Evolutionary conservation across 2,797 vertebrate species (phyloP), one percentile per base, ranked within the genome.

Genomic region (Phoebastria nigripes): DNA sequence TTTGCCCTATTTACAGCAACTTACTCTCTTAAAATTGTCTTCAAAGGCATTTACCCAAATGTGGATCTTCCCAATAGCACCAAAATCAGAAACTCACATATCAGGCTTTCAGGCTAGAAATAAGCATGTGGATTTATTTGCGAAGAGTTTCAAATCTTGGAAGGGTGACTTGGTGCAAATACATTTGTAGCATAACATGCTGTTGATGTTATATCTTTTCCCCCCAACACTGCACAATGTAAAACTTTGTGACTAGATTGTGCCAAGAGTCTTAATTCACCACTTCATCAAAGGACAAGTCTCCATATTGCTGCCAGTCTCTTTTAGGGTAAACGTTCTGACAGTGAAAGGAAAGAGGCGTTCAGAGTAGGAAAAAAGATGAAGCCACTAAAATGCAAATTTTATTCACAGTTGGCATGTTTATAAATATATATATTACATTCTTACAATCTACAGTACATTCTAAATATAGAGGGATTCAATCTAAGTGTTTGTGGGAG

Each of bases 361-460:
- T 95, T 91, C 61, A 72, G 94, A 96, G 89, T 13, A 94, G 92
- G 86, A 73, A 89, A 92, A 96, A 97, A 95, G 89, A 86, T 89
- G 65, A 95, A 97, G 96, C 89, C 74, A 28, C 95, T 76, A 94
- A 97, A 96, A 95, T 95, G 97, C 96, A 97, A 97, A 97, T 96
- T 97, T 97, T 97, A 97, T 98, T 98, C 97, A 97, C 97, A 97
- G 94, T 88, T 66, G 41, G 91, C 84, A 90, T 93, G 84, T 98
- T 97, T 98, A 98, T 98, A 98, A 98, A 98, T 97, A 98, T 97
- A 97, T 97, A 98, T 97, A 93, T 97, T 96, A 98, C 97, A 98
- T 97, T 98, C 97, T 96, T 98, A 97, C 95, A 98, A 96, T 97
- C 97, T 97, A 97, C 96, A 97, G 58, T 95, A 93, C 94, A 92